A percentile compares a stretch with the other conserved stretches of the same genome.
Evolutionary conservation across 2,113 vertebrate species (phyloP).

Genomic region (human (Homo sapiens)): DNA sequence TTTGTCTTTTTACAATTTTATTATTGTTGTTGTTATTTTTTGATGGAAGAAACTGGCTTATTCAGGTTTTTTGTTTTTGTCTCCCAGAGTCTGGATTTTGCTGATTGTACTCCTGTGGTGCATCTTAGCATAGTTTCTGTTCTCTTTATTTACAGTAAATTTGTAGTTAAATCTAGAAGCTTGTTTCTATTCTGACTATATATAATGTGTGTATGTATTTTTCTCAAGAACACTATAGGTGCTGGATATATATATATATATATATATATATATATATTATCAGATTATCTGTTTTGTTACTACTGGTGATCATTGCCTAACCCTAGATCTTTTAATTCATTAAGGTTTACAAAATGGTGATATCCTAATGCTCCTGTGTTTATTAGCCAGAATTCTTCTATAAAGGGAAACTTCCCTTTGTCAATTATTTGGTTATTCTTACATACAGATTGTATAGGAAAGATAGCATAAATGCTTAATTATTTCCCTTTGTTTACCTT

Average conservation of each 20-base stretch:
- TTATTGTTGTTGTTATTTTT: not conserved
- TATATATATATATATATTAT: not conserved
- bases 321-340: not conserved
- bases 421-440: not conserved
- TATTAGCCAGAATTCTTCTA: not conserved
- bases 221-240: not conserved
- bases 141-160: not conserved
- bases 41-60: not conserved
- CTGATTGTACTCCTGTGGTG: not conserved
- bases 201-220: not conserved
- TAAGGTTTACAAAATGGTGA: not conserved
- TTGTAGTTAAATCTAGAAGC: slow-evolving; percentile 1
- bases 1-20: not conserved
- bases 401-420: slow-evolving; percentile 16
- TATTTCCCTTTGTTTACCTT: not conserved
- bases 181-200: not conserved
- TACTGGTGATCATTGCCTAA: not conserved
- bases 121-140: not conserved
- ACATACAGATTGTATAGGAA: not conserved
- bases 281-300: slow-evolving; percentile 13
- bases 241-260: not conserved
- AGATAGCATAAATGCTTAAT: not conserved
- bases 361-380: not conserved
- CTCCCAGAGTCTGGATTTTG: slow-evolving; percentile 30
- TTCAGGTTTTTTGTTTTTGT: not conserved